A percentile compares a stretch with the other conserved stretches of the same genome.
Conservation (phyloP, 1,140 invertebrate species). For the Trichonephila inaurata region DNA sequence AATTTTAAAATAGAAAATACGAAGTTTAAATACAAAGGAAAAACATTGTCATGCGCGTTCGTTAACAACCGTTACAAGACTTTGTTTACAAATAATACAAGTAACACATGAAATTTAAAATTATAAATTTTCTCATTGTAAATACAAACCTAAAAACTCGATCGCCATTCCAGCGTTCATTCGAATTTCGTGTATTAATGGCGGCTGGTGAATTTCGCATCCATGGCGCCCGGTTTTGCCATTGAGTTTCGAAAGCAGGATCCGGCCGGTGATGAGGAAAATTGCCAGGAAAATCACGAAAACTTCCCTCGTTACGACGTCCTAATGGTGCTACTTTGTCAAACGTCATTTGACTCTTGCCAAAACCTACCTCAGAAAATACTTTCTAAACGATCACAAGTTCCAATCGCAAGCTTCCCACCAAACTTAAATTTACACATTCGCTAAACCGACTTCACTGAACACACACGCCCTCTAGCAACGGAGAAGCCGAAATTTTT, state of each 20-base stretch:
- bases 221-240: constrained; percentile 41
- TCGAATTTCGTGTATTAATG: constrained; percentile 41
- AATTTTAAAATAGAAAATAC: too few species aligned
- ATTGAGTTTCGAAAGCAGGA: constrained; percentile 48
- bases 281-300: constrained; percentile 60
- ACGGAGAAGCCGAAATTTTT: neutral
- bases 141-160: constrained; percentile 46
- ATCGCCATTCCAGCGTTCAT: constrained; percentile 57
- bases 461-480: constrained; percentile 16
- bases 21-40: too few species aligned
- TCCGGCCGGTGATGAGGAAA: constrained; percentile 60
- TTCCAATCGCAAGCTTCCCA: too few species aligned
- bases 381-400: too few species aligned
- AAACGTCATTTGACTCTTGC: constrained; percentile 65
- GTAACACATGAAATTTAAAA: too few species aligned
- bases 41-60: too few species aligned
- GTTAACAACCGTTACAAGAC: too few species aligned
- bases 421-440: too few species aligned
- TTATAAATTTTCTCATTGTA: neutral
- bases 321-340: constrained; percentile 62
- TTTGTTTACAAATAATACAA: too few species aligned
- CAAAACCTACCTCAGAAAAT: neutral
- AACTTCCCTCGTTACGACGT: constrained; percentile 62
- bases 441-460: neutral
- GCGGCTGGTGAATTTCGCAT: constrained; percentile 50